Evolutionary conservation across 2,888 invertebrate genomes (phyloP).

Genomic region (Cheilosia variabilis): DNA sequence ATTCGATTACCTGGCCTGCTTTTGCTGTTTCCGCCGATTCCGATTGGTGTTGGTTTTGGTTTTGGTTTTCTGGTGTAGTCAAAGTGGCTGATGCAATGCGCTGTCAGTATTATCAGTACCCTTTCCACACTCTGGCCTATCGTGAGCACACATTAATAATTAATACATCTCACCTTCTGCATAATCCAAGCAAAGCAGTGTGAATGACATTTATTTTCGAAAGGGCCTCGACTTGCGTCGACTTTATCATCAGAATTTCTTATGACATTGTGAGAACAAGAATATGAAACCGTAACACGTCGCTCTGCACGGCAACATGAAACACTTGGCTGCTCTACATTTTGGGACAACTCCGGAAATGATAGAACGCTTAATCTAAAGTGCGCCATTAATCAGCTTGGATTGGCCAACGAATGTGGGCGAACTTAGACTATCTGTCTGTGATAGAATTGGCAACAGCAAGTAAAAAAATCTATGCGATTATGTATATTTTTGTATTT

Average conservation of each 20-base stretch:
- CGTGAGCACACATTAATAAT: background rate
- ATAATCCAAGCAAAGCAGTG: constrained; percentile 5
- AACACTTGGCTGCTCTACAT: constrained; percentile 12
- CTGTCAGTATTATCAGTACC: constrained; percentile 45
- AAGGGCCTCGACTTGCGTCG: constrained; percentile 50
- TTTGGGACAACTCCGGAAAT: constrained; percentile 41
- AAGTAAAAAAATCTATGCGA: constrained; percentile 7
- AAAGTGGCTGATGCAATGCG: constrained; percentile 69
- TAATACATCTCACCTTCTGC: constrained; percentile 36
- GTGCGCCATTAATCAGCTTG: constrained; percentile 47
- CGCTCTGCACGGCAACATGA: background rate
- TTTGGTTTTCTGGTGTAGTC: constrained; percentile 18
- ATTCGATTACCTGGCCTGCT: background rate
- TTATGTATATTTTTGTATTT: background rate
- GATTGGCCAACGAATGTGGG: constrained; percentile 42
- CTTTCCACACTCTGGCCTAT: constrained; percentile 6
- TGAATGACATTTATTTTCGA: constrained; percentile 46
- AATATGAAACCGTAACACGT: background rate
- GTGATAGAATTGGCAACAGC: constrained; percentile 54
- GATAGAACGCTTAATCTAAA: constrained; percentile 35
- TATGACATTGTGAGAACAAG: background rate
- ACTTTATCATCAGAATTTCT: background rate
- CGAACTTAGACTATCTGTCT: constrained; percentile 60
- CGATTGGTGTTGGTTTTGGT: background rate
- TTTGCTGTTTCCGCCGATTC: background rate